Base-by-base conservation (phyloP, 2,888 invertebrate genomes). In the Argynnis bischoffii region DNA sequence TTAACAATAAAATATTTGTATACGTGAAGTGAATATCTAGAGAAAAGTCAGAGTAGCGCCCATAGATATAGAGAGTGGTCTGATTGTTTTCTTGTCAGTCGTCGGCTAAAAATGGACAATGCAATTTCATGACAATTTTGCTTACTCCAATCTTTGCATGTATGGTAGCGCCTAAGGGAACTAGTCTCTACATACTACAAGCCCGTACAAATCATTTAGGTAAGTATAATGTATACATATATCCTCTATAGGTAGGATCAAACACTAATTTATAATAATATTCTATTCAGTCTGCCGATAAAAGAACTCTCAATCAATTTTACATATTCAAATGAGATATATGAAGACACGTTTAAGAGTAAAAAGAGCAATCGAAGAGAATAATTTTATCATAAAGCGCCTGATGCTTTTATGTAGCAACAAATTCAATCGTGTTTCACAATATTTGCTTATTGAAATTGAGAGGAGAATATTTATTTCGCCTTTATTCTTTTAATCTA, bases 361-460 rank as follows among this genome's bases (percentile, higher is more conserved):
- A 41, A 41, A 41, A 59, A 48, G 59, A 59, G 57, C 60, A 48
- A 51, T 53, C 35, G 51, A 35, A 59, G 48, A 59, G 59, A 59
- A 47, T 59, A 48, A 59, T 59, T 48, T 59, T 59, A 31, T 59
- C 47, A 59, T 48, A 48, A 48, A 48, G 59, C 48, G 59, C 59
- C 59, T 59, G 48, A 31, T 13, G 31, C 48, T 59, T 59, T 59
- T 48, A 48, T 59, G 8, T 59, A 59, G 59, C 59, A 59, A 59
- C 16, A 26, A 48, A 31, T 26, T 11, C 26, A 59, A 48, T 61
- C 61, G 41, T 51, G 35, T 61, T 61, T 50, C 31, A 61, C 51
- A 61, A 61, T 61, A 51, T 61, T 61, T 51, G 61, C 51, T 41
- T 18, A 41, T 61, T 51, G 11, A 51, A 61, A 51, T 41, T 61